phyloP scores from a whole-genome alignment of 53 echinoderm and acorn worm species.

The Holothuria leucospilota region DNA sequence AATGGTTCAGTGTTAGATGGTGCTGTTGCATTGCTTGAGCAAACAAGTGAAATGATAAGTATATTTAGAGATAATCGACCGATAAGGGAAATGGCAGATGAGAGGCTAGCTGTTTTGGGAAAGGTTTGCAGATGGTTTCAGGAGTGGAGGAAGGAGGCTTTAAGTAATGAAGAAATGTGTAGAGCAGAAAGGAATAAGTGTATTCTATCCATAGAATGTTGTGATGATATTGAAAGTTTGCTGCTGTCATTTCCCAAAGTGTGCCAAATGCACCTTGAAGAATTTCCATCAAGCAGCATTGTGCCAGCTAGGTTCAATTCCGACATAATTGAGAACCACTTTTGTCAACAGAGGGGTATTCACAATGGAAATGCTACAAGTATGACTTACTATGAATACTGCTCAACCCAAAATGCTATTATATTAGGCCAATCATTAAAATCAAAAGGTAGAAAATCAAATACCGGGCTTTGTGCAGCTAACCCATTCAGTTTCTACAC shows the following conservation, averaged over 20 bases:
- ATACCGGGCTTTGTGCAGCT: neutral
- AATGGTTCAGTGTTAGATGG: too few relatives aligned
- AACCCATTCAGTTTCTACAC: neutral
- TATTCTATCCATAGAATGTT: too few relatives aligned
- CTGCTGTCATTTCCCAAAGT: too few relatives aligned
- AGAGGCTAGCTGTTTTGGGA: neutral
- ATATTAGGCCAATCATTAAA: neutral
- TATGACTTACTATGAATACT: constrained; percentile 6
- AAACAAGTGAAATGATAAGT: too few relatives aligned
- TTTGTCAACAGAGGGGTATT: constrained; percentile 25
- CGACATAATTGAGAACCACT: too few relatives aligned
- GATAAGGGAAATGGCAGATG: neutral
- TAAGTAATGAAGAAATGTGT: too few relatives aligned
- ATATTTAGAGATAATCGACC: neutral
- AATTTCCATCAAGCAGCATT: too few relatives aligned
- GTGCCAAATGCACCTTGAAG: too few relatives aligned
- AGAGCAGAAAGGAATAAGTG: too few relatives aligned
- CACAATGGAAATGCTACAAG: constrained; percentile 21
- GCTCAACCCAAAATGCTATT: neutral
- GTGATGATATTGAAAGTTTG: too few relatives aligned
- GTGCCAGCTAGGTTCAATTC: too few relatives aligned
- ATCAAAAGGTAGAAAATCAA: constrained; percentile 21
- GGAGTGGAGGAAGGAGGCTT: neutral
- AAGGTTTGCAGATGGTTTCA: neutral
- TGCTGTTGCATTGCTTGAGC: too few relatives aligned